These are phyloP conservation scores for Lepidostoma basale DNA, from an alignment of 1,140 invertebrate genomes.

Conservation along the genomic window DNA sequence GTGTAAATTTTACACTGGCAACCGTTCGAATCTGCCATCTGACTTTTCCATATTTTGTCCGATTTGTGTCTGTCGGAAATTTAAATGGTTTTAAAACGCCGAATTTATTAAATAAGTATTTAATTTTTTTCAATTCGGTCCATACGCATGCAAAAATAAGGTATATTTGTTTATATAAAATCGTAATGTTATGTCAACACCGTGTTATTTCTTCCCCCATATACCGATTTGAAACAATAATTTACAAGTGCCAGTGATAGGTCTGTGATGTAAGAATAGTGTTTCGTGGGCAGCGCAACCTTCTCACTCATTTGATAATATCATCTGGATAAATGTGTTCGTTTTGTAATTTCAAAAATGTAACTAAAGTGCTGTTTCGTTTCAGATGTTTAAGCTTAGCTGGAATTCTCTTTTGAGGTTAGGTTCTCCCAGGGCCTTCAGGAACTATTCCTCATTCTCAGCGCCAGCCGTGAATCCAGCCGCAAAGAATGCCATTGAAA, in stretches of 20 bases:
- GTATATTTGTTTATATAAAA: not conserved
- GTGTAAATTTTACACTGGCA: too few species aligned
- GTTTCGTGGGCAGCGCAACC: not conserved
- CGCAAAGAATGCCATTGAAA: slow-evolving; percentile 48
- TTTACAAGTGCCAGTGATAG: not conserved
- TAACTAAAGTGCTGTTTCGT: not conserved
- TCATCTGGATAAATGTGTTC: not conserved
- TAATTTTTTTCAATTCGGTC: not conserved
- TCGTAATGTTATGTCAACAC: not conserved
- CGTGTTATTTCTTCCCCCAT: too few species aligned
- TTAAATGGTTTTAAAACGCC: not conserved
- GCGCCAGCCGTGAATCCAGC: slow-evolving; percentile 52
- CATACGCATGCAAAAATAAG: not conserved
- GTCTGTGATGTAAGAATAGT: slow-evolving; percentile 31
- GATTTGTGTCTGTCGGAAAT: not conserved
- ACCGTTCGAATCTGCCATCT: slow-evolving; percentile 19
- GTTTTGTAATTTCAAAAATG: not conserved
- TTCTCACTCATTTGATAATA: not conserved
- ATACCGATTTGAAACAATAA: not conserved
- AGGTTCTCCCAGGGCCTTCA: slow-evolving; percentile 51
- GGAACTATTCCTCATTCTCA: slow-evolving; percentile 52
- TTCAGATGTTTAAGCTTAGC: slow-evolving; percentile 59
- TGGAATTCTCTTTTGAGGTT: slow-evolving; percentile 58
- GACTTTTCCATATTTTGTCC: slow-evolving; percentile 5
- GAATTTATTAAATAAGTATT: slow-evolving; percentile 6